Conservation (phyloP, 2,113 vertebrate species). For the Buteo buteo region DNA sequence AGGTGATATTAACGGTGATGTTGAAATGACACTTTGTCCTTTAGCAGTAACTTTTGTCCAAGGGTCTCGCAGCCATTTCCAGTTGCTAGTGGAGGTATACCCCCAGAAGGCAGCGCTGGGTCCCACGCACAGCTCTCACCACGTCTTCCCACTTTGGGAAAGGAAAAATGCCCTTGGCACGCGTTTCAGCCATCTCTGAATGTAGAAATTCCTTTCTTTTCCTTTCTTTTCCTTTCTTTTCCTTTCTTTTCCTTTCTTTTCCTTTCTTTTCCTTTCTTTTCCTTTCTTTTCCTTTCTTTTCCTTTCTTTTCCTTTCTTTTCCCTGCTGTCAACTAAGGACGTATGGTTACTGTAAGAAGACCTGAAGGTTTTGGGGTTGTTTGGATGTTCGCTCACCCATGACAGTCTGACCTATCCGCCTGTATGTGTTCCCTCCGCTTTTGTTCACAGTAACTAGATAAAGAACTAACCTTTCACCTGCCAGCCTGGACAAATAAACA, state of each 20-base stretch:
- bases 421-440: not conserved
- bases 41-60: not conserved
- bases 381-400: slow-evolving; percentile 2
- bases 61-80: not conserved
- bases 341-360: not conserved
- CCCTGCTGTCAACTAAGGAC: not conserved
- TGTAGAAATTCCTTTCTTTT: not conserved
- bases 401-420: not conserved
- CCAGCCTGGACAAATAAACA: slow-evolving; percentile 29
- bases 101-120: not conserved
- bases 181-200: not conserved
- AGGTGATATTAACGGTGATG: not conserved
- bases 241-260: too few species aligned
- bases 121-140: not conserved
- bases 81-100: rapidly evolving
- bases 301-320: not conserved
- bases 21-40: not conserved
- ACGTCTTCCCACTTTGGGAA: not conserved
- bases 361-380: not conserved
- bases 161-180: not conserved
- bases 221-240: too few species aligned
- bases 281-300: too few species aligned
- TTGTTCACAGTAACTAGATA: not conserved
- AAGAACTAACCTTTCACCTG: slow-evolving; percentile 29
- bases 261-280: too few species aligned